Evolutionary conservation across 2,888 invertebrate species (phyloP), one percentile per base, ranked within the genome.

Genomic region (Dastarcus helophoroides): DNA sequence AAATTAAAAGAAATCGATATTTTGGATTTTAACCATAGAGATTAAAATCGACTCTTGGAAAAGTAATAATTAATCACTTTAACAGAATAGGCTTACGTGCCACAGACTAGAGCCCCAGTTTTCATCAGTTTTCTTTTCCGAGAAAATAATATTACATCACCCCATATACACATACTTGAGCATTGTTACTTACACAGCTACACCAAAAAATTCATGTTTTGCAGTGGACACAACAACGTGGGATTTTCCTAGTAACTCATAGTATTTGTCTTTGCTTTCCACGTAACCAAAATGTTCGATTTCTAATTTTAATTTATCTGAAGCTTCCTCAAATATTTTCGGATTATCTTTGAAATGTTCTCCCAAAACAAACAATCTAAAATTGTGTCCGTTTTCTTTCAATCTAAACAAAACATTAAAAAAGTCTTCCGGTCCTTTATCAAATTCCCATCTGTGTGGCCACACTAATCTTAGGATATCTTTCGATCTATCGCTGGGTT

Each of bases 361-460:
- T 3, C 81, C 76, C 11, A 76, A 59, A 23, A 81, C 62, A 12
- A 69, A 69, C 11, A 79, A 55, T 35, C 59, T 55, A 50, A 80
- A 81, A 31, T 67, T 56, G 7, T 63, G 51, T 12, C 67, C 65
- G 7, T 67, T 59, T 24, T 68, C 64, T 29, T 65, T 61, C 14
- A 76, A 50, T 33, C 58, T 58, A 34, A 62, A 50, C 3, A 75
- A 44, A 1, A 69, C 65, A 17, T 67, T 55, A 35, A 79, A 74
- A 44, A 81, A 69, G 9, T 67, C 54, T 24, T 74, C 70, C 1
- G 81, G 81, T 50, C 75, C 72, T 58, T 80, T 81, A 51, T 82
- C 81, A 54, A 79, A 78, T 54, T 81, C 81, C 79, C 82, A 82
- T 46, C 81, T 63, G 57, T 82, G 81, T 1, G 80, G 76, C 81